Percentiles rank a stretch among this genome's conserved stretches.
These are phyloP conservation scores for Charina bottae DNA, from an alignment of 2,113 vertebrate genomes.

Conservation along the genomic window DNA sequence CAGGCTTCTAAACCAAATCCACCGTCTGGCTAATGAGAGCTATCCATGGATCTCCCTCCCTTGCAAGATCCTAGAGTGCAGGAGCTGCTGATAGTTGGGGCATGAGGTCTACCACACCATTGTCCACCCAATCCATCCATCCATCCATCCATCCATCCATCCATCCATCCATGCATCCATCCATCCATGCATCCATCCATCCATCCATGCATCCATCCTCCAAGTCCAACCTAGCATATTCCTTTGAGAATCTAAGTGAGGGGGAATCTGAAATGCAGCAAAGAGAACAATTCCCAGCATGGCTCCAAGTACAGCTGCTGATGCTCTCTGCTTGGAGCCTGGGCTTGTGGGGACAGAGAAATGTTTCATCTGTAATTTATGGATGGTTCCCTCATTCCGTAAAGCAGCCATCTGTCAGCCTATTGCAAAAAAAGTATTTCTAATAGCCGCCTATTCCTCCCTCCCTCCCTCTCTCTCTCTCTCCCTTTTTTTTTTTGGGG, in stretches of 20 bases:
- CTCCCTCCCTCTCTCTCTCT: too few relatives aligned
- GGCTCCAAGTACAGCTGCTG: not conserved
- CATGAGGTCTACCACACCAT: not conserved
- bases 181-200: not conserved
- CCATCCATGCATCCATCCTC: not conserved
- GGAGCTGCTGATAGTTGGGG: not conserved
- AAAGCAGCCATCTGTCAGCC: constrained; percentile 17
- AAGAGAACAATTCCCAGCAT: constrained; percentile 9
- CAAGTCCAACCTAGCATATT: not conserved
- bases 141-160: not conserved
- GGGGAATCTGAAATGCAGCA: not conserved
- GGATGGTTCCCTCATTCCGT: constrained; percentile 3
- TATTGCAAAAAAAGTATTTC: not conserved
- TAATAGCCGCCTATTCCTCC: not conserved
- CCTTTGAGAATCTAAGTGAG: not conserved
- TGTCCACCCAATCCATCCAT: not conserved
- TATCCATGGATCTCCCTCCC: not conserved
- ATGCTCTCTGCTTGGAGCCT: constrained; percentile 9
- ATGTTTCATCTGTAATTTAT: constrained; percentile 25
- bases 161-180: too few relatives aligned
- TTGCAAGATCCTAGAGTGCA: not conserved
- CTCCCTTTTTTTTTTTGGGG: too few relatives aligned
- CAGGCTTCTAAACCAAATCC: not conserved
- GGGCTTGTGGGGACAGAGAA: not conserved
- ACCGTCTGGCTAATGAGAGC: not conserved